Percentiles rank a stretch among this genome's conserved stretches.
phyloP scores from a whole-genome alignment of 2,888 invertebrate species.

The Philonicus albiceps region DNA sequence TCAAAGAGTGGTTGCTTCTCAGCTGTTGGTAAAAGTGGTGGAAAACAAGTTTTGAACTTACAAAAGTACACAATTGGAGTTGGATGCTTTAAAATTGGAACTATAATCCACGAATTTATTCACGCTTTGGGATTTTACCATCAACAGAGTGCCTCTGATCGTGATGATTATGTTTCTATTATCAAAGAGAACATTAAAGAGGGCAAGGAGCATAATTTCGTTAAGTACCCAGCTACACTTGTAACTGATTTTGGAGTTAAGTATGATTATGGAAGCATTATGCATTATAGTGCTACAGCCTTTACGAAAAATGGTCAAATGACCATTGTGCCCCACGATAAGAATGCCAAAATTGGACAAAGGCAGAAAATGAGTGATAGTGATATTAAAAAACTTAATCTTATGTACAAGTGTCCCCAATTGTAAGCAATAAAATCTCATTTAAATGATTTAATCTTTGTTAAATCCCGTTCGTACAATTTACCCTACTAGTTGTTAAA shows the following conservation, averaged over 20 bases:
- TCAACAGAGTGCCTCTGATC: conserved; percentile 78
- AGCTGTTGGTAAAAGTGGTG: conserved; percentile 72
- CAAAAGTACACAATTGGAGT: conserved; percentile 52
- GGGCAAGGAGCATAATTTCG: conserved; percentile 74
- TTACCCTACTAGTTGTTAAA: background rate
- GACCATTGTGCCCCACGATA: conserved; percentile 69
- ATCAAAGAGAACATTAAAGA: conserved; percentile 59
- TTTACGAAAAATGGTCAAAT: conserved; percentile 74
- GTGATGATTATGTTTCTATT: conserved; percentile 74
- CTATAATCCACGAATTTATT: conserved; percentile 78
- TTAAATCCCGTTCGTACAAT: background rate
- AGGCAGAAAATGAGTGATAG: conserved; percentile 54
- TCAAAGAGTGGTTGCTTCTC: conserved; percentile 74
- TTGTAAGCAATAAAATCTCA: background rate
- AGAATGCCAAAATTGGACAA: conserved; percentile 54
- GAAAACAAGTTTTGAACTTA: conserved; percentile 56
- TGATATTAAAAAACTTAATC: conserved; percentile 53
- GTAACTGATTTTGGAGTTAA: conserved; percentile 71
- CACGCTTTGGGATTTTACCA: conserved; percentile 82
- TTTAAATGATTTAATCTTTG: background rate
- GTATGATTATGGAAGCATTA: conserved; percentile 81
- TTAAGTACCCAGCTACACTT: conserved; percentile 67
- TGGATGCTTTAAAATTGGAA: conserved; percentile 63
- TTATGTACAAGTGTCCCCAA: conserved; percentile 58
- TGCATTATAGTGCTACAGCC: conserved; percentile 79